phyloP scores from a whole-genome alignment of 2,888 invertebrate genomes.

The Xanthorhoe designata region DNA sequence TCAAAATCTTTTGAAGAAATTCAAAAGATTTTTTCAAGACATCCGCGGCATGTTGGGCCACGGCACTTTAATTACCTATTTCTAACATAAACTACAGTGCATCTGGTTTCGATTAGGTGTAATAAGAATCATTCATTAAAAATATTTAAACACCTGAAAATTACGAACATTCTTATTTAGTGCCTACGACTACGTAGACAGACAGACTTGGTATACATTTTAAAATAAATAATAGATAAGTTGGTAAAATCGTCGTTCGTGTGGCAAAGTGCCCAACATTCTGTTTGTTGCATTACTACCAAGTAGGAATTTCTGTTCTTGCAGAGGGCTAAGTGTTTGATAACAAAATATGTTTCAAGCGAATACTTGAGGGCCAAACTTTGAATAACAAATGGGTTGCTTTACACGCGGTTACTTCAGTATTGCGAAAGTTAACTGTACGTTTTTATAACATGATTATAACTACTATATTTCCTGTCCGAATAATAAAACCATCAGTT shows the following conservation, averaged over 20 bases:
- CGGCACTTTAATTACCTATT: too few relatives aligned
- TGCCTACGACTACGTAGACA: background rate
- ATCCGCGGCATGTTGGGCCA: too few relatives aligned
- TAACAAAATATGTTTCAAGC: slow-evolving; percentile 34
- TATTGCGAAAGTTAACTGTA: background rate
- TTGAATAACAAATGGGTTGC: slow-evolving; percentile 29
- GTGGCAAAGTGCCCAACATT: slow-evolving; percentile 74
- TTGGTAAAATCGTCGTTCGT: slow-evolving; percentile 57
- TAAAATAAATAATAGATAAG: slow-evolving; percentile 19
- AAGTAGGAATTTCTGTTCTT: slow-evolving; percentile 49
- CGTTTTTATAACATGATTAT: background rate
- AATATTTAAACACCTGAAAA: background rate
- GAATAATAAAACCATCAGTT: too few relatives aligned
- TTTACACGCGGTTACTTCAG: slow-evolving; percentile 20
- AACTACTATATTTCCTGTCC: background rate
- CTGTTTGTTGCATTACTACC: slow-evolving; percentile 54
- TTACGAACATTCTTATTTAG: background rate
- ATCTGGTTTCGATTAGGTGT: too few relatives aligned
- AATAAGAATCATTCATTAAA: background rate
- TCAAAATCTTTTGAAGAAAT: too few relatives aligned
- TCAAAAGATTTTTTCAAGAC: too few relatives aligned
- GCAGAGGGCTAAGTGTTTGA: slow-evolving; percentile 34
- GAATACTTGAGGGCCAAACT: slow-evolving; percentile 31
- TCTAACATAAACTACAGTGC: too few relatives aligned
- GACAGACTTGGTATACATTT: background rate